A percentile compares a stretch with the other conserved stretches of the same genome.
These are phyloP conservation scores for Lanius ludovicianus DNA, from an alignment of 2,113 vertebrate genomes.

Conservation along the genomic window DNA sequence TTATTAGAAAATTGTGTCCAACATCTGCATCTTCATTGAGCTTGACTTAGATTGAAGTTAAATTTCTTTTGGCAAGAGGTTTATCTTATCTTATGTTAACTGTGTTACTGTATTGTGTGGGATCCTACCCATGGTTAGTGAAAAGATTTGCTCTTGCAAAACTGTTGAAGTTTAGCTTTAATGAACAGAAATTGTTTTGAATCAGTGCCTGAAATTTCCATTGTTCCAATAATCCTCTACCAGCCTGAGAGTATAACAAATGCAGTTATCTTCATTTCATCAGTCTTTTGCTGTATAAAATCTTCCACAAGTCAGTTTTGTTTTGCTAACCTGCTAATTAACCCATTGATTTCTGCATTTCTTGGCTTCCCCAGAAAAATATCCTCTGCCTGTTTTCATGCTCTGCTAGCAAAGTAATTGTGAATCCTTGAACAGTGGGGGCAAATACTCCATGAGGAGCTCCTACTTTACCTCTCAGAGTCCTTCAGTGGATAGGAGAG, in stretches of 20 bases:
- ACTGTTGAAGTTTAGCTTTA: neutral
- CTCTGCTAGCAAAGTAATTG: neutral
- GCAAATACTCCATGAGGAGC: neutral
- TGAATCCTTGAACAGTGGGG: neutral
- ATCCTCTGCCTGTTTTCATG: neutral
- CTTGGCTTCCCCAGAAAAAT: neutral
- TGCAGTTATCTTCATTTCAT: neutral
- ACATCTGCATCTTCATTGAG: neutral
- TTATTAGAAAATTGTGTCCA: neutral
- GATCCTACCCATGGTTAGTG: neutral
- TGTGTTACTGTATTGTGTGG: neutral
- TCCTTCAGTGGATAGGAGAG: neutral
- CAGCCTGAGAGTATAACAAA: neutral
- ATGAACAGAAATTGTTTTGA: neutral
- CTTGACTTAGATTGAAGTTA: neutral
- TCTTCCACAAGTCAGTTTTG: neutral
- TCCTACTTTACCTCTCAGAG: neutral
- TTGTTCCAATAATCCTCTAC: neutral
- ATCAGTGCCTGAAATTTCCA: neutral
- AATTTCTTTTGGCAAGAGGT: neutral
- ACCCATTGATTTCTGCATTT: constrained; percentile 5
- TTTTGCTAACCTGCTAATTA: constrained; percentile 10
- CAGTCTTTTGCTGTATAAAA: neutral
- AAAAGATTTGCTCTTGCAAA: neutral
- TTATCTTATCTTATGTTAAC: neutral